Percentiles rank a stretch among this genome's conserved stretches.
phyloP scores from a whole-genome alignment of 2,797 vertebrate species.

The Hyperoplus immaculatus region DNA sequence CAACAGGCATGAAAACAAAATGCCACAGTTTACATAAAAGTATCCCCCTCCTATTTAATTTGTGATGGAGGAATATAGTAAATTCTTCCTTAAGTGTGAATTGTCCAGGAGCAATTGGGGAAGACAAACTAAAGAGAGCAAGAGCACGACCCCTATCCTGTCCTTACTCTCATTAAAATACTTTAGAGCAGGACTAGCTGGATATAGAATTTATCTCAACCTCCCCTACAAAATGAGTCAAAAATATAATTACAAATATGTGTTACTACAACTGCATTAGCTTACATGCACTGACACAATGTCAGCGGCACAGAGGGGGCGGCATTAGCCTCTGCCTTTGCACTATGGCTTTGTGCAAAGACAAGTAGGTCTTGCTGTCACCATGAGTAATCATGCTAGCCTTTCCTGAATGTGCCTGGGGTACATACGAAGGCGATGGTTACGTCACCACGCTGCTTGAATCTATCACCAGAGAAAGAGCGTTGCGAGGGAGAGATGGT shows the following conservation, averaged over 20 bases:
- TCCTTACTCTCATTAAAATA: slow-evolving; percentile 37
- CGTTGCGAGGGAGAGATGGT: slow-evolving; percentile 55
- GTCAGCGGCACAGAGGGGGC: slow-evolving; percentile 44
- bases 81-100: slow-evolving; percentile 31
- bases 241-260: slow-evolving; percentile 38
- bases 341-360: slow-evolving; percentile 57
- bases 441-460: slow-evolving; percentile 78
- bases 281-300: slow-evolving; percentile 15
- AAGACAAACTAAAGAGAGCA: slow-evolving; percentile 22
- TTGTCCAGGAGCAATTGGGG: slow-evolving; percentile 40
- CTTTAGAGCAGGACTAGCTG: background rate
- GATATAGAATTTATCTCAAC: slow-evolving; percentile 9
- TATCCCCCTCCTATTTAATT: slow-evolving; percentile 19
- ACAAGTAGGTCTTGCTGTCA: slow-evolving; percentile 75
- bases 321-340: slow-evolving; percentile 50
- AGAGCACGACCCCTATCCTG: slow-evolving; percentile 33
- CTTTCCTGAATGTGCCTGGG: slow-evolving; percentile 73
- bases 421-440: slow-evolving; percentile 64
- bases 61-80: slow-evolving; percentile 2
- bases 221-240: slow-evolving; percentile 2
- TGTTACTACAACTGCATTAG: slow-evolving; percentile 27
- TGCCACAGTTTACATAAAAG: slow-evolving; percentile 3
- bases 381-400: slow-evolving; percentile 77
- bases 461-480: slow-evolving; percentile 76
- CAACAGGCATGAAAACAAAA: background rate